Base-by-base conservation (phyloP, 37 sponge, comb jelly and placozoan genomes). In the Spongilla lacustris region DNA sequence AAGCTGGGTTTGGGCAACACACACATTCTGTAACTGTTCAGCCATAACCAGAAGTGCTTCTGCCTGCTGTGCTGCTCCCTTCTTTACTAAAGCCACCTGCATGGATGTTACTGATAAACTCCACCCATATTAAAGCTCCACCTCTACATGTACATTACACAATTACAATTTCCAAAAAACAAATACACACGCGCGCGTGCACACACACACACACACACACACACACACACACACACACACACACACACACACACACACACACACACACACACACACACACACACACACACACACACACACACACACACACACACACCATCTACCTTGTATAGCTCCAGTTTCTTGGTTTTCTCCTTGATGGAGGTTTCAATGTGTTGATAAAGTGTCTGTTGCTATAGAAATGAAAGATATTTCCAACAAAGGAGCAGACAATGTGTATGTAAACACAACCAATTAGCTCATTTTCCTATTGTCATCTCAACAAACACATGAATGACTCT, bases 241-340 rank as follows among this genome's bases (percentile, higher is more conserved):
- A 26, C 81, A 58, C 68, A 66, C 67, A 80, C 81, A 30, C 58
- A 80, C 68, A 30, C 81, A 80, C 81, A 80, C 81, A 80, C 67
- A 58, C 81, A 80, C 81, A 80, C 81, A 80, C 67, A 66, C 81
- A 58, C 66, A 80, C 81, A 80, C 81, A 27, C 67, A 58, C 81
- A 66, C 81, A 80, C 81, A 80, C 81, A 80, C 81, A 46, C 79
- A 79, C 79, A 79, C 79, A 79, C 79, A 79, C 58, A 46, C 79
- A 50, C 66, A 46, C 29, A 46, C 66, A 58, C 79, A 79, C 31
- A 58, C 58, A 58, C 58, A 58, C 11, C 58, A 8, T 58, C n/a
- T 10, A 58, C 58, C 58, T 58, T 58, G 11, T 58, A 58, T 13
- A 58, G 58, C 58, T 58, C 58, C 58, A 58, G 21, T 14, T 14